phyloP scores from a whole-genome alignment of 1,140 invertebrate species.

The Eumeta japonica region DNA sequence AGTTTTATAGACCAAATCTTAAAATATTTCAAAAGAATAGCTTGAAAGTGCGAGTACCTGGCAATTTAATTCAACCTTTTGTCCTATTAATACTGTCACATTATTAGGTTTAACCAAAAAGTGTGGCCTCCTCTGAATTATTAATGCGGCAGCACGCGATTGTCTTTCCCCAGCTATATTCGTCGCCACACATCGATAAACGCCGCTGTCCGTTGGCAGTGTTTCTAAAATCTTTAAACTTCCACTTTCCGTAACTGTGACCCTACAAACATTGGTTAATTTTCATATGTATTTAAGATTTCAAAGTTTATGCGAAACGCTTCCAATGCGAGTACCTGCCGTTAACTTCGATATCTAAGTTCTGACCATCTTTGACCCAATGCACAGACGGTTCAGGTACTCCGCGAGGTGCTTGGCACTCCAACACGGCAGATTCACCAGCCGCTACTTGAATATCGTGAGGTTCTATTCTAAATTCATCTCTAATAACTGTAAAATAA shows the following conservation, averaged over 20 bases:
- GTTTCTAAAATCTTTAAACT: conserved; percentile 84
- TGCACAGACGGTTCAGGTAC: conserved; percentile 78
- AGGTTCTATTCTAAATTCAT: conserved; percentile 80
- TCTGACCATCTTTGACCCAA: conserved; percentile 81
- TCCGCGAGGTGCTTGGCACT: conserved; percentile 81
- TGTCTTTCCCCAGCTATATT: conserved; percentile 84
- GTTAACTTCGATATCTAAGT: conserved; percentile 65
- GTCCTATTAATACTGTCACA: conserved; percentile 47
- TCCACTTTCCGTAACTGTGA: conserved; percentile 68
- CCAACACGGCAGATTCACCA: conserved; percentile 78
- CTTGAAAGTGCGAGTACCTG: conserved; percentile 46
- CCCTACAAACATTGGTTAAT: conserved; percentile 18
- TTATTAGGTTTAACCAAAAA: conserved; percentile 52
- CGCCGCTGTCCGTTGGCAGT: conserved; percentile 76
- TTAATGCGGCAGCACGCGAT: conserved; percentile 72
- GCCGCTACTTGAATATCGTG: conserved; percentile 73
- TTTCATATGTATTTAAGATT: not conserved
- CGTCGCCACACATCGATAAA: conserved; percentile 82
- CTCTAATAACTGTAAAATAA: conserved; percentile 51
- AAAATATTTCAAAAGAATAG: too few relatives aligned
- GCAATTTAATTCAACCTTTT: conserved; percentile 54
- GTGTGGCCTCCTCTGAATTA: conserved; percentile 63
- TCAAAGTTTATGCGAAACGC: not conserved
- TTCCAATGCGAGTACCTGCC: conserved; percentile 33
- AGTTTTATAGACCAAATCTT: not conserved